Evolutionary conservation across 2,888 invertebrate genomes (phyloP).

Genomic region (Drosophila sordidula): DNA sequence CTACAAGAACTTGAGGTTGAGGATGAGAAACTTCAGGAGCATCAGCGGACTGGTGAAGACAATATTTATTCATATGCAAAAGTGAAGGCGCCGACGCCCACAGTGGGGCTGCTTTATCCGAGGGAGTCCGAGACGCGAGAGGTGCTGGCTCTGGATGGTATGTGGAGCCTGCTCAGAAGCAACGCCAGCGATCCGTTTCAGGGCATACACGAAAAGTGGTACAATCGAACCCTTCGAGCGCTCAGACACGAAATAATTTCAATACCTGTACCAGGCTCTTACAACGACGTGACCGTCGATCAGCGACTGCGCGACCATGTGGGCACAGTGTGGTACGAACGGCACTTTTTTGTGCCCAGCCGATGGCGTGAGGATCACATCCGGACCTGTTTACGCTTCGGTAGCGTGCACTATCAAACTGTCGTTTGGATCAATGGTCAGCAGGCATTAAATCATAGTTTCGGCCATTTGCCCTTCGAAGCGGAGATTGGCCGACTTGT

Average conservation of each 20-base stretch:
- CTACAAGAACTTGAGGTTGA: neutral
- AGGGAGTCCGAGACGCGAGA: conserved; percentile 93
- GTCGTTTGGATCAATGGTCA: conserved; percentile 96
- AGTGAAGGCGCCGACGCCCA: conserved; percentile 45
- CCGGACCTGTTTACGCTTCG: conserved; percentile 94
- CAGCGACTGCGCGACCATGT: conserved; percentile 93
- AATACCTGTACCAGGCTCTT: conserved; percentile 98
- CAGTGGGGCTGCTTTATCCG: conserved; percentile 83
- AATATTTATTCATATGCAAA: conserved; percentile 28
- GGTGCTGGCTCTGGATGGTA: conserved; percentile 91
- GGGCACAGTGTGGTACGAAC: conserved; percentile 98
- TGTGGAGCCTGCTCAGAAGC: conserved; percentile 95
- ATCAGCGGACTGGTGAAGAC: neutral
- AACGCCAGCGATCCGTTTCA: conserved; percentile 88
- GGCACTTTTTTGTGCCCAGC: conserved; percentile 91
- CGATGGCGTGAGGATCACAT: conserved; percentile 88
- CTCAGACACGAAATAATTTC: conserved; percentile 88
- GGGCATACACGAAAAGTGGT: conserved; percentile 92
- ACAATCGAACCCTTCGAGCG: conserved; percentile 88
- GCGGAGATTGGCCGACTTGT: conserved; percentile 90
- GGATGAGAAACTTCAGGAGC: neutral
- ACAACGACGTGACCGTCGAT: conserved; percentile 96
- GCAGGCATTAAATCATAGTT: conserved; percentile 91
- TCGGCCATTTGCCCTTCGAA: conserved; percentile 98
- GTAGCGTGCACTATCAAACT: conserved; percentile 95